Evolutionary conservation across 53 echinoderm and acorn worm species (phyloP).

Genomic region (Stichopus horrens): DNA sequence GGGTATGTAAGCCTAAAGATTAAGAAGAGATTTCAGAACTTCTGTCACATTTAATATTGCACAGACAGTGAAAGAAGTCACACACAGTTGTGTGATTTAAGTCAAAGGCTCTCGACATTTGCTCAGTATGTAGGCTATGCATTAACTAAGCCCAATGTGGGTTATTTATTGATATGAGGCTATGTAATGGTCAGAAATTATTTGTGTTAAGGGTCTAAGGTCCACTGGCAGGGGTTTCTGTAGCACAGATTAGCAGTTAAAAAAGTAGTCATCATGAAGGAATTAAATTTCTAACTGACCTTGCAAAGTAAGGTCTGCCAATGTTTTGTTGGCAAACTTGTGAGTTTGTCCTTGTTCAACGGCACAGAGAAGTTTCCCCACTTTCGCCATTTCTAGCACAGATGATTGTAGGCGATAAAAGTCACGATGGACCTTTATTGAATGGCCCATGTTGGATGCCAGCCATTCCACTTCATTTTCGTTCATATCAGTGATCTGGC

Average conservation of each 20-base stretch:
- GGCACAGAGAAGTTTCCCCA: constrained; percentile 46
- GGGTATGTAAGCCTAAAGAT: too few species aligned
- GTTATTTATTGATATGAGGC: too few species aligned
- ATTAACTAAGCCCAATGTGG: too few species aligned
- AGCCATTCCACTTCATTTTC: constrained; percentile 58
- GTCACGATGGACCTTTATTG: constrained; percentile 46
- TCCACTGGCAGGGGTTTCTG: not conserved
- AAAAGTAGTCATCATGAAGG: not conserved
- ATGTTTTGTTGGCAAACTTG: constrained; percentile 23
- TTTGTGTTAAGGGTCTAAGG: too few species aligned
- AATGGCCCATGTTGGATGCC: constrained; percentile 56
- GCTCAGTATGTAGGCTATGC: too few species aligned
- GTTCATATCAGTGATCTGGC: constrained; percentile 51
- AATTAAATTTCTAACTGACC: not conserved
- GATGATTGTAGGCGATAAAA: constrained; percentile 49
- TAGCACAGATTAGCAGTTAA: not conserved
- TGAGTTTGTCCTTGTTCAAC: constrained; percentile 42
- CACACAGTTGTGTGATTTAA: too few species aligned
- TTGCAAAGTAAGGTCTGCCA: not conserved
- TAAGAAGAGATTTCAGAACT: too few species aligned
- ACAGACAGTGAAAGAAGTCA: too few species aligned
- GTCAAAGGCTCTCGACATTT: too few species aligned
- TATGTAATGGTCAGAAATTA: too few species aligned
- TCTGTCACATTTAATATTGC: too few species aligned
- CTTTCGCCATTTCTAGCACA: constrained; percentile 54